Base-by-base conservation (phyloP, 1,140 invertebrate genomes). In the Parapsyche elsis region DNA sequence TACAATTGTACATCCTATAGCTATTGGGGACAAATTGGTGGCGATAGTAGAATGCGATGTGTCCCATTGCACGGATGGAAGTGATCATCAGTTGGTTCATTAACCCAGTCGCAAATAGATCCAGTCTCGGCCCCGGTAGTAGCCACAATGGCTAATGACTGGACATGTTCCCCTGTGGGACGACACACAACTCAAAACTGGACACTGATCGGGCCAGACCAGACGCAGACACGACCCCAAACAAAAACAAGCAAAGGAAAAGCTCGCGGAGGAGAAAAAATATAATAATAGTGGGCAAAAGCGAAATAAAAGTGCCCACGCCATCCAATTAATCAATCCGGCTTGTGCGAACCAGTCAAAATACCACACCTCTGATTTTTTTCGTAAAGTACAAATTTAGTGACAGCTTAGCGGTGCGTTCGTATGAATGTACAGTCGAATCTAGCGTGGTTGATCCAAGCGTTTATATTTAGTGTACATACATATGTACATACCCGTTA, bases 101-200 rank as follows among this genome's bases (percentile, higher is more conserved):
- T 82, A 82, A 82, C 81, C 81, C 61, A 82, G 81, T 82, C 81
- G 73, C 78, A 82, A 82, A 82, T 82, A 82, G 81, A 81, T 71
- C 76, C 71, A 61, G 74, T 71, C 73, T 75, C 73, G 73, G 23
- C 21, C 64, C 64, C 64, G 64, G 64, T 23, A 67, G 64, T 67
- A 21, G 64, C 64, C 64, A 67, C 64, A 67, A 67, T 67, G 64
- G 64, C 64, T 67, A 67, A 67, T 67, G 64, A 67, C 19, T 67
- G 64, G 24, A 23, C 64, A 23, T 53, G 16, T 53, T 2, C 64
- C n/a, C 30, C 21, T 14, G 24, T 24, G 14, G 2, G 59, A 21
- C 7, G 59, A 61, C 59, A 49, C 73, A 16, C 10, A 24, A n/a
- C 23, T n/a, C 67, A 71, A 26, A 57, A 75, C 49, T 19, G 49